Evolutionary conservation across 2,797 vertebrate genomes (phyloP).

Genomic region (Parambassis ranga): DNA sequence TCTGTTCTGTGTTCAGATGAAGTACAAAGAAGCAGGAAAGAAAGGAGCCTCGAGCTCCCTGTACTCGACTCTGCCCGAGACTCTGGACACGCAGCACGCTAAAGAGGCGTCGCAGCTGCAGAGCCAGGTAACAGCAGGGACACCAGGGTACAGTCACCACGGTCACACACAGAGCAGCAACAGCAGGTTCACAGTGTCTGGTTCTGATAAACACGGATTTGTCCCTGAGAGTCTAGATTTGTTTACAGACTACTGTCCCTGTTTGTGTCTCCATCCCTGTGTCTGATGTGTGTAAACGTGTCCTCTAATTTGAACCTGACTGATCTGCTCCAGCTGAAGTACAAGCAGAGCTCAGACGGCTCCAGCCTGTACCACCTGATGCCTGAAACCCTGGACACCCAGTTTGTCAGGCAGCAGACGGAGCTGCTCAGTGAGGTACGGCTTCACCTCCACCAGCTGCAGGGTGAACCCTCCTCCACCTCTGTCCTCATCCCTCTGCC

Average conservation of each 20-base stretch:
- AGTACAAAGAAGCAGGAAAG: conserved; percentile 86
- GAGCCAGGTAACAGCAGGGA: conserved; percentile 86
- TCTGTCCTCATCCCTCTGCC: neutral
- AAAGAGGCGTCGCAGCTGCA: conserved; percentile 85
- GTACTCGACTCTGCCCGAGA: conserved; percentile 87
- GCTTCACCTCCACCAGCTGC: too few species aligned
- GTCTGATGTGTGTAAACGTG: too few species aligned
- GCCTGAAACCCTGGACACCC: conserved; percentile 87
- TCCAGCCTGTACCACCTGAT: conserved; percentile 81
- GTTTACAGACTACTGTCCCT: too few species aligned
- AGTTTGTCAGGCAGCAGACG: conserved; percentile 81
- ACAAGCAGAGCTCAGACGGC: conserved; percentile 40
- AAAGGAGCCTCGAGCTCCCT: conserved; percentile 75
- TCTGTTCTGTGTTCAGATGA: conserved; percentile 72
- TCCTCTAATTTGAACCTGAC: neutral
- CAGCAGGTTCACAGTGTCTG: too few species aligned
- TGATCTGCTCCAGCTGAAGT: conserved; percentile 47
- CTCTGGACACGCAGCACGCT: conserved; percentile 87
- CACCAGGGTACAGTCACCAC: too few species aligned
- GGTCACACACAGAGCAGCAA: too few species aligned
- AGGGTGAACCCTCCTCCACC: too few species aligned
- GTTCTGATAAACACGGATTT: too few species aligned
- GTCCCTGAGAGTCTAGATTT: too few species aligned
- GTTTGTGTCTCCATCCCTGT: too few species aligned
- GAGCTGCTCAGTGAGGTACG: conserved; percentile 86